Percentiles rank a stretch among this genome's conserved stretches.
phyloP scores from a whole-genome alignment of 2,888 invertebrate species.

The Ormia ochracea region DNA sequence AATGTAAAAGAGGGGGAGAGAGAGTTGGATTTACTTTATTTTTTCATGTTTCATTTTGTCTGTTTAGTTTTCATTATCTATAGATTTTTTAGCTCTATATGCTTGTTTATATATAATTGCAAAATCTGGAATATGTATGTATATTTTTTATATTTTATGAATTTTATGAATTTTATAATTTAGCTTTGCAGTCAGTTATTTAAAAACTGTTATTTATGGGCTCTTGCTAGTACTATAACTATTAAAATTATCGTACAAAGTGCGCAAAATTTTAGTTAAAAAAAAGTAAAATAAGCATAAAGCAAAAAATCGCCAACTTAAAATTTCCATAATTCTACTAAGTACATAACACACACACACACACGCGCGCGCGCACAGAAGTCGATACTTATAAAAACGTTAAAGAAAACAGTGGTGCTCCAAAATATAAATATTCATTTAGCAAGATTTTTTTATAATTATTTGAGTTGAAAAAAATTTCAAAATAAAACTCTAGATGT shows the following conservation, averaged over 20 bases:
- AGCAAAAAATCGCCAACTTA: slow-evolving; percentile 66
- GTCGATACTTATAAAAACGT: background rate
- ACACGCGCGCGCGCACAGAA: background rate
- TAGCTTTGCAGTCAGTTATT: background rate
- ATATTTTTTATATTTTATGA: background rate
- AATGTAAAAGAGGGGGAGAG: background rate
- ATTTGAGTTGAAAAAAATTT: background rate
- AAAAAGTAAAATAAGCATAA: slow-evolving; percentile 67
- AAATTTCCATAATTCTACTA: slow-evolving; percentile 65
- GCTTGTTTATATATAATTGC: background rate
- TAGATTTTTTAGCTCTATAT: slow-evolving; percentile 26
- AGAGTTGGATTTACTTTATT: too few species aligned
- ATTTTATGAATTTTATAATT: background rate
- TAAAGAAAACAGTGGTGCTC: slow-evolving; percentile 11
- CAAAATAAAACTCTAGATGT: background rate
- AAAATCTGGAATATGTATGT: background rate
- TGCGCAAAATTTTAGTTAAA: slow-evolving; percentile 61
- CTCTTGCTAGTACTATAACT: slow-evolving; percentile 10
- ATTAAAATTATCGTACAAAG: slow-evolving; percentile 49
- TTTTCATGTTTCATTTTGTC: background rate
- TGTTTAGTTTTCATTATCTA: slow-evolving; percentile 9
- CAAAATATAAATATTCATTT: slow-evolving; percentile 5
- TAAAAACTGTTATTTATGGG: background rate
- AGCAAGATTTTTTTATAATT: slow-evolving; percentile 3
- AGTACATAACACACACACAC: slow-evolving; percentile 23